phyloP scores from a whole-genome alignment of 2,797 vertebrate genomes.

The Oceanodroma leucorhoa region DNA sequence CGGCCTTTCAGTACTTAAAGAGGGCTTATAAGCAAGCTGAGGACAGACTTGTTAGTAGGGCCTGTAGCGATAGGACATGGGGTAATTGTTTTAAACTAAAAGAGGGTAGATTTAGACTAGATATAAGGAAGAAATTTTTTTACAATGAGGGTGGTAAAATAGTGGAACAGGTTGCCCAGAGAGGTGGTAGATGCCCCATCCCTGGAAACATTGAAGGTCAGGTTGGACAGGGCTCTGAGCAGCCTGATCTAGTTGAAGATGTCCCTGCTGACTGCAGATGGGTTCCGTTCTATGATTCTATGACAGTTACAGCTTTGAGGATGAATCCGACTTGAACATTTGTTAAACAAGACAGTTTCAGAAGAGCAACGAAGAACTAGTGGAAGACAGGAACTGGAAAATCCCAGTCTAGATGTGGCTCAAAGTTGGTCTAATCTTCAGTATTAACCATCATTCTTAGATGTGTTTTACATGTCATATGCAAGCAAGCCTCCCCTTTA shows the following conservation, averaged over 20 bases:
- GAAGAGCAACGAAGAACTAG: background rate
- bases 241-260: background rate
- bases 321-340: background rate
- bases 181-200: background rate
- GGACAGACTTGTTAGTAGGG: accelerated
- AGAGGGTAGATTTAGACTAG: background rate
- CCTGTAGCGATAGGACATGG: accelerated
- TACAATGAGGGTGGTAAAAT: background rate
- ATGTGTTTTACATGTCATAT: background rate
- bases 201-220: background rate
- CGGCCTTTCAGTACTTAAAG: accelerated
- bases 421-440: background rate
- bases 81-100: background rate
- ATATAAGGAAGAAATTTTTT: background rate
- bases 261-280: background rate
- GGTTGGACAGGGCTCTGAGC: background rate
- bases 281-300: background rate
- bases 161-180: background rate
- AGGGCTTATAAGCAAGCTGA: background rate
- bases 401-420: background rate
- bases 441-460: background rate
- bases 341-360: background rate
- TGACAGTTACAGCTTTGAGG: background rate
- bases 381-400: background rate
- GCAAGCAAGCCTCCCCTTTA: background rate